phyloP scores from a whole-genome alignment of 2,888 invertebrate genomes.

The Zele albiditarsus region DNA sequence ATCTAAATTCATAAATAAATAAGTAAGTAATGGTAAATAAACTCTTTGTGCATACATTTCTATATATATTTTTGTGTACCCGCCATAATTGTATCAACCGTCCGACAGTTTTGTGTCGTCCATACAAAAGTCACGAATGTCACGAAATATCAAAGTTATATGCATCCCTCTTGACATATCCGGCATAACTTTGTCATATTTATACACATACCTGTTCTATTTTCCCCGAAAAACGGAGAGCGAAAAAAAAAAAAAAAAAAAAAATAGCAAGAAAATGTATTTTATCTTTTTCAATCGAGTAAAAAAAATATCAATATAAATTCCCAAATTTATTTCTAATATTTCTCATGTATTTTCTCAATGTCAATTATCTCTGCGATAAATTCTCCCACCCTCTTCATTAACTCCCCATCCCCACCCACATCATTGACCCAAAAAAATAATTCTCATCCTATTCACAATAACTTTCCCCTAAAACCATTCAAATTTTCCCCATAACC shows the following conservation, averaged over 20 bases:
- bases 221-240: not conserved
- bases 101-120: not conserved
- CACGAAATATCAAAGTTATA: not conserved
- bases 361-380: no score
- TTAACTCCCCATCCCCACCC: no score
- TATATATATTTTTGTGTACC: not conserved
- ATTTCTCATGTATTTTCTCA: no score
- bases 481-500: no score
- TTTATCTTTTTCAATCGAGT: no score
- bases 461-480: no score
- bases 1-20: not conserved
- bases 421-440: no score
- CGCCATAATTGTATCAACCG: not conserved
- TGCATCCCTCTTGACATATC: not conserved
- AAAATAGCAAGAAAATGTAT: no score
- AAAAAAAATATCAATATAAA: no score
- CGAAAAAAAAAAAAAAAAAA: not conserved
- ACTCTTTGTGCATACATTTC: not conserved
- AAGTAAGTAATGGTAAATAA: not conserved
- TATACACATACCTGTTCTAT: not conserved
- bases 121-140: constrained; percentile 8
- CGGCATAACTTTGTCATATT: not conserved
- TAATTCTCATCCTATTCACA: no score
- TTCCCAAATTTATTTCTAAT: no score
- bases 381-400: no score